phyloP scores from a whole-genome alignment of 1,140 invertebrate genomes.

The Gryon sp. region DNA sequence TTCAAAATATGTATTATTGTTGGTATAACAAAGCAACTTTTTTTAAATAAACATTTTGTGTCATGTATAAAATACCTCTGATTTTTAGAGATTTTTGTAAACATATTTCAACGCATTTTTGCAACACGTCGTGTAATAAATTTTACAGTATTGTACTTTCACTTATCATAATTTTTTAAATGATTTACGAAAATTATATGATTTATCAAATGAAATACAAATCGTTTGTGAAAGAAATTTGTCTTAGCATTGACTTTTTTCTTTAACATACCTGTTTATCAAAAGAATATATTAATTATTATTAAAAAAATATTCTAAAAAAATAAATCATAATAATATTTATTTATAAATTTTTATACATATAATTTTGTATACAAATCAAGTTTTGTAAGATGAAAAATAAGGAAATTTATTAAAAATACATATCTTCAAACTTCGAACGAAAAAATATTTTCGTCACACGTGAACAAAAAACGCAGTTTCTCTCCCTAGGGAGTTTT shows the following conservation, averaged over 20 bases:
- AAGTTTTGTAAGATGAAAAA: too few species aligned
- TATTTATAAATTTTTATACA: too few species aligned
- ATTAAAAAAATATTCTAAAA: too few species aligned
- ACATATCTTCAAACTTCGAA: too few species aligned
- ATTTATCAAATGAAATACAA: conserved; percentile 51
- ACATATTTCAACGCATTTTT: conserved; percentile 23
- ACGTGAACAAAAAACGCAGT: too few species aligned
- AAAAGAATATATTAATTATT: too few species aligned
- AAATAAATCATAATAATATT: too few species aligned
- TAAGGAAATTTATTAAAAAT: too few species aligned
- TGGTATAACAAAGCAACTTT: conserved; percentile 17
- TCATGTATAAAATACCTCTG: conserved; percentile 16
- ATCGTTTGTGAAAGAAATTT: conserved; percentile 31
- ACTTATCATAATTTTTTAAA: conserved; percentile 36
- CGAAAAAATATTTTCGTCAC: too few species aligned
- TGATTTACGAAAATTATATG: conserved; percentile 51
- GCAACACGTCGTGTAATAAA: conserved; percentile 26
- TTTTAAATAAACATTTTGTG: conserved; percentile 22
- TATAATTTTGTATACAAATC: too few species aligned
- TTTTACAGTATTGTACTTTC: conserved; percentile 46
- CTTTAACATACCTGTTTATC: conserved; percentile 1
- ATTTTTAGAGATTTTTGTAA: conserved; percentile 40
- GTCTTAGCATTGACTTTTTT: background rate
- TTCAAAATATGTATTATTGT: conserved; percentile 28
- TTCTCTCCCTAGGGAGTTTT: too few species aligned